Evolutionary conservation across 2,888 invertebrate species (phyloP).

Genomic region (Cyrtodaria siliqua): DNA sequence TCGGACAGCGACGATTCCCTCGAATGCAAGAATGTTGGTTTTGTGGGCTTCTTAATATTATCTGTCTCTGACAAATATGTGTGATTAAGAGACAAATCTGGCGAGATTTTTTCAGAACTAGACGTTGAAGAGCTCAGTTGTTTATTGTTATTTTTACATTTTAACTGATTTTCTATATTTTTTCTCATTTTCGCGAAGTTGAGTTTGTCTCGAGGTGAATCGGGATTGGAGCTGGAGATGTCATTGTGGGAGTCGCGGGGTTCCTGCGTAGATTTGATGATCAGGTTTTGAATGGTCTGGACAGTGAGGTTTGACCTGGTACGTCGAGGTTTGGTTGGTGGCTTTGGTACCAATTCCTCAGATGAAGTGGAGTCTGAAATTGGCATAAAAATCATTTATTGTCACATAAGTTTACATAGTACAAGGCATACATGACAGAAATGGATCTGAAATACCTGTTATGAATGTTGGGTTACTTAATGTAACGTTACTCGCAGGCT

Average conservation of each 20-base stretch:
- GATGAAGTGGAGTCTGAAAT: conserved; percentile 54
- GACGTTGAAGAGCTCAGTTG: conserved; percentile 34
- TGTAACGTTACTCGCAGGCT: too few species aligned
- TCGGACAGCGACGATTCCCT: conserved; percentile 65
- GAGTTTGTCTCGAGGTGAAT: conserved; percentile 63
- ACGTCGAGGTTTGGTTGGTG: conserved; percentile 18
- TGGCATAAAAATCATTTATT: too few species aligned
- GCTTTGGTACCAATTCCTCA: conserved; percentile 26
- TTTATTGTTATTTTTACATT: conserved; percentile 26
- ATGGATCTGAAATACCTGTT: too few species aligned
- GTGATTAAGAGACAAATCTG: conserved; percentile 30
- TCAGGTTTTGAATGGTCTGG: conserved; percentile 51
- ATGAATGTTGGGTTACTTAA: too few species aligned
- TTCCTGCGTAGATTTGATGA: conserved; percentile 30
- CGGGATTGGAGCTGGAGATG: conserved; percentile 66
- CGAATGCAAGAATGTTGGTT: conserved; percentile 74
- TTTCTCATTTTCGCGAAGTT: conserved; percentile 36
- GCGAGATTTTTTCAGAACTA: conserved; percentile 49
- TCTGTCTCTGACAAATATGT: conserved; percentile 32
- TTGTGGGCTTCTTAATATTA: conserved; percentile 69
- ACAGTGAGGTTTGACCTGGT: conserved; percentile 37
- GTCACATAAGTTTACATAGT: too few species aligned
- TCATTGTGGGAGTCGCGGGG: conserved; percentile 35
- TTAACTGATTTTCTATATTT: conserved; percentile 17
- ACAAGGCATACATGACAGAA: too few species aligned